These are phyloP conservation scores for Drosophila nigricruria DNA, from an alignment of 2,888 invertebrate genomes.

Conservation along the genomic window DNA sequence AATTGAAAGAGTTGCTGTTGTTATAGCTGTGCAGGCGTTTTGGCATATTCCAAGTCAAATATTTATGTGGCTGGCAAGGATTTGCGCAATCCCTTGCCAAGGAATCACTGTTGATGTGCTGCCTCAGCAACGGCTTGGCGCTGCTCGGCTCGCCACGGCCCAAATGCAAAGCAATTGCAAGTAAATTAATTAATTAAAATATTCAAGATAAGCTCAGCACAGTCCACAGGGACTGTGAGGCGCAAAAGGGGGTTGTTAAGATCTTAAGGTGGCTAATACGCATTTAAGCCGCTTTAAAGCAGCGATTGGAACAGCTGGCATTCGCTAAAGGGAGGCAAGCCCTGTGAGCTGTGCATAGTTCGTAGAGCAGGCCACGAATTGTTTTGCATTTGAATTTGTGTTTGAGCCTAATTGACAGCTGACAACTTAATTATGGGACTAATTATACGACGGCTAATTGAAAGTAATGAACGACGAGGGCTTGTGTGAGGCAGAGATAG, in stretches of 20 bases:
- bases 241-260: neutral
- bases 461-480: constrained; percentile 52
- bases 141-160: neutral
- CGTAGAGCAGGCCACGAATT: constrained; percentile 12
- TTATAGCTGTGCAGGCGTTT: constrained; percentile 25
- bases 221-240: neutral
- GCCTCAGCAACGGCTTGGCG: constrained; percentile 1
- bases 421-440: constrained; percentile 66
- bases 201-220: constrained; percentile 36
- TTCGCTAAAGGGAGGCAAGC: neutral
- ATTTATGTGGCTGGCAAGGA: constrained; percentile 60
- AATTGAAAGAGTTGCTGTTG: constrained; percentile 47
- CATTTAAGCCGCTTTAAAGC: constrained; percentile 61
- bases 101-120: constrained; percentile 25
- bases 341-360: constrained; percentile 45
- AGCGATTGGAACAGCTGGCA: constrained; percentile 28
- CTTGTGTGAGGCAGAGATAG: neutral
- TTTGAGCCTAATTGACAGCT: constrained; percentile 64
- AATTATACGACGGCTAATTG: constrained; percentile 63
- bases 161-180: constrained; percentile 52
- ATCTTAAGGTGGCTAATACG: constrained; percentile 38
- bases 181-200: constrained; percentile 74
- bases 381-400: constrained; percentile 29
- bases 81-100: constrained; percentile 19
- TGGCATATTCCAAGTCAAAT: constrained; percentile 63